Evolutionary conservation across 2,113 vertebrate genomes (phyloP), one percentile per base, ranked within the genome.

Genomic region (Penelope pileata): DNA sequence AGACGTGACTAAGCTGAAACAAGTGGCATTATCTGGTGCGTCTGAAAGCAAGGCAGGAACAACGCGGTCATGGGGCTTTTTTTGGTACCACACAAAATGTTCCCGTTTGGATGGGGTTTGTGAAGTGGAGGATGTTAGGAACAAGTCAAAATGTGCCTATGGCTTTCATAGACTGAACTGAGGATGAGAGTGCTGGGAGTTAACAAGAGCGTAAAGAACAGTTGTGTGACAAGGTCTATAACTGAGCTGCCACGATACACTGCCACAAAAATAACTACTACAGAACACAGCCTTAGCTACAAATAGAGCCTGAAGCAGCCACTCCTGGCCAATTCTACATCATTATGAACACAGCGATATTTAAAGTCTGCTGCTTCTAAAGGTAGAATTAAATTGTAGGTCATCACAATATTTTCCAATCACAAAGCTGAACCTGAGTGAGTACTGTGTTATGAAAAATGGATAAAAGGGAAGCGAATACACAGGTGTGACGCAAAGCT

Each of bases 1-100:
- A 93, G 83, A 79, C 90, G 60, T 94, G 93, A 95, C 94, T 96
- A 95, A 96, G 92, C 92, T 96, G 75, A 91, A 96, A 96, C 93
- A 95, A 96, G 95, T 82, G 75, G 96, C 82, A 94, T 94, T 94
- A 92, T 91, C 94, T 85, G 74, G 26, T 80, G 53, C 50, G 38
- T 85, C 70, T 90, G 75, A 94, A 94, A 94, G 94, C 70, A 94
- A 93, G 82, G 92, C 62, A 60, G 68, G 81, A 92, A 85, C 69
- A 89, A 84, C 78, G 34, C 16, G 89, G 84, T 87, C 8, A 0
- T 16, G 64, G 23, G 43, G 59, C 29, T 86, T 95, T 90, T 91
- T 89, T 83, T 87, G 67, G 62, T 80, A 59, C 40, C 32, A 82
- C 34, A 70, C 66, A 92, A 89, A 96, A 85, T 36, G 47, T 51